Evolutionary conservation across 2,888 invertebrate genomes (phyloP), one percentile per base, ranked within the genome.

Genomic region (Globia sparganii): DNA sequence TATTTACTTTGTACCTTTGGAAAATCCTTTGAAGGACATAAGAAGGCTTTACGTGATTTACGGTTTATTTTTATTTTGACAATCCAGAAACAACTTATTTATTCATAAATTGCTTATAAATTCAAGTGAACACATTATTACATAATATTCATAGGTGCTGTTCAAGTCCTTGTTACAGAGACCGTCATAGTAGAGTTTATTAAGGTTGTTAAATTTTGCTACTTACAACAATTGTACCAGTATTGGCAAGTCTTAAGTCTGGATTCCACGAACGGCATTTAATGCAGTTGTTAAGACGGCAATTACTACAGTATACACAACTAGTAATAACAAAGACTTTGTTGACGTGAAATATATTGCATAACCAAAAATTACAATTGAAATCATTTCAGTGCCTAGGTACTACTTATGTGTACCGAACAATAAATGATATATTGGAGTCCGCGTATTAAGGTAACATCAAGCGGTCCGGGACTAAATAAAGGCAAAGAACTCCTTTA

Each of bases 401-500:
- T n/a, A 46, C 28, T 49, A 1, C 37, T 13, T 53, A 34, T 53
- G 40, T 31, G n/a, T 28, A 53, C 4, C n/a, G 25, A n/a, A 74
- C 61, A 62, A 75, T 72, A 73, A 75, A 72, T 70, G 6, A 75
- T 59, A 72, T 72, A 68, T 81, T 6, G n/a, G 31, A 56, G 58
- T 64, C 46, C 58, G 25, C 67, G 58, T 49, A 69, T 37, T 70
- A 58, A 49, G 56, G 67, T 73, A 75, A 72, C 61, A 64, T 68
- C 49, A 75, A 40, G 65, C 75, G 77, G 56, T 13, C 56, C n/a
- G 56, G 72, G 81, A 69, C 73, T 75, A 75, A 76, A 80, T 80
- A 86, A 88, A 82, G 70, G 64, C 77, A 88, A 84, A 87, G 87
- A 87, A 87, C 75, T 77, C 77, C 80, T 59, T 86, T 89, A 88